Evolutionary conservation across 2,888 invertebrate genomes (phyloP).

Genomic region (Coenonympha glycerion): DNA sequence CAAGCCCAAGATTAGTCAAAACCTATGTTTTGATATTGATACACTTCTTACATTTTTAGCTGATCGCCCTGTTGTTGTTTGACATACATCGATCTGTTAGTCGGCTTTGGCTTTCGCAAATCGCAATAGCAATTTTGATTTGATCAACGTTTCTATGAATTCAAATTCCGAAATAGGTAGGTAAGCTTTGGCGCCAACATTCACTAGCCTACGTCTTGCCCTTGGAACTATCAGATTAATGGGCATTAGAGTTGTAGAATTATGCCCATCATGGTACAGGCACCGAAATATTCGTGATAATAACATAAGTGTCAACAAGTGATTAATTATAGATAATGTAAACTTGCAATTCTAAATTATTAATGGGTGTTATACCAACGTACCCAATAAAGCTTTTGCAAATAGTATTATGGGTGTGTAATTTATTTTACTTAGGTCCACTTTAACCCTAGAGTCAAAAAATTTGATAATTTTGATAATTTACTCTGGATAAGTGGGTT

Average conservation of each 20-base stretch:
- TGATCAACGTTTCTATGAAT: constrained; percentile 18
- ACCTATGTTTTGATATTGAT: too few relatives aligned
- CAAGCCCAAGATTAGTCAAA: too few relatives aligned
- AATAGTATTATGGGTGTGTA: not conserved
- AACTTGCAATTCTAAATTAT: too few relatives aligned
- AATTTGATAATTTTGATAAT: too few relatives aligned
- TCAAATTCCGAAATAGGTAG: constrained; percentile 11
- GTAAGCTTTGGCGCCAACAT: constrained; percentile 29
- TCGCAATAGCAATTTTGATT: constrained; percentile 14
- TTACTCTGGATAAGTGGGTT: too few relatives aligned
- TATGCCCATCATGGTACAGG: not conserved
- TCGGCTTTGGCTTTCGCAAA: too few relatives aligned
- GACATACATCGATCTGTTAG: too few relatives aligned
- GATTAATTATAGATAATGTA: constrained; percentile 13
- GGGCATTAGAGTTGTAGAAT: not conserved
- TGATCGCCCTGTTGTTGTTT: too few relatives aligned
- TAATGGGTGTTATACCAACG: too few relatives aligned
- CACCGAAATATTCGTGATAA: constrained; percentile 13
- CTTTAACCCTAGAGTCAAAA: too few relatives aligned
- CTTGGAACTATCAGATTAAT: constrained; percentile 19
- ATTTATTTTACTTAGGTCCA: too few relatives aligned
- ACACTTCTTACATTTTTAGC: too few relatives aligned
- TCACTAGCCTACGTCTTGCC: constrained; percentile 31
- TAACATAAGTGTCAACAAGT: constrained; percentile 18
- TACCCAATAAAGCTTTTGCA: not conserved